Evolutionary conservation across 2,113 vertebrate species (phyloP), one percentile per base, ranked within the genome.

Genomic region (Callospermophilus lateralis): DNA sequence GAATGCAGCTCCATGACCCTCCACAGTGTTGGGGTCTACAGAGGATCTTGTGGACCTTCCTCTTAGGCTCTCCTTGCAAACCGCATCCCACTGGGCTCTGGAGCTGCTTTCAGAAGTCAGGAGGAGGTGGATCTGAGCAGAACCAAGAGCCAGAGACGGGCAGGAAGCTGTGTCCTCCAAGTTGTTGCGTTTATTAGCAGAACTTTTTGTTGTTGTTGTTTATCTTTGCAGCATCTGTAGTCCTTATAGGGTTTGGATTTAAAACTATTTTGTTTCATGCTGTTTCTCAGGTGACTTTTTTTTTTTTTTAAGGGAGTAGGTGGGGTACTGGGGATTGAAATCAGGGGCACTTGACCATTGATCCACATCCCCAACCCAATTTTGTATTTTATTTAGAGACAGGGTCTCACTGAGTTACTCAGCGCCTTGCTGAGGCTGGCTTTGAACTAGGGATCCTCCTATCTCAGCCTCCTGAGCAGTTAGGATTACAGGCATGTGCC

Each of bases 241-340:
- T 26, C 16, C 34, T 81, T 92, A 70, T 5, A 42, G 28, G 53
- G 76, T 42, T 58, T 92, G 73, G 73, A 68, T 74, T 89, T 76
- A 67, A 73, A 90, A 63, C 16, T 87, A 15, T 68, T 24, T 91
- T 68, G 87, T 67, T 84, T 94, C 72, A 73, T 88, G 61, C n/a
- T 63, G 16, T 55, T 67, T 78, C 51, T 93, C 80, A 61, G 58
- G 67, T 73, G 88, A 16, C 26, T 6, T 78, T 61, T 17, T 68
- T 42, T 65, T 65, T 86, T 20, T 55, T 55, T 16, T 5, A 17
- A 24, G 8, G 58, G 55, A 55, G 26, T 30, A 11, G 26, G 67
- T 51, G 48, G 12, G 67, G 67, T 34, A 34, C 13, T 34, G 67
- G 67, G 6, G 32, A 34, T 68, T 15, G 65, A 68, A 68, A 13